These are phyloP conservation scores for Leucoraja ocellata DNA, from an alignment of 2,797 vertebrate species.

Conservation along the genomic window DNA sequence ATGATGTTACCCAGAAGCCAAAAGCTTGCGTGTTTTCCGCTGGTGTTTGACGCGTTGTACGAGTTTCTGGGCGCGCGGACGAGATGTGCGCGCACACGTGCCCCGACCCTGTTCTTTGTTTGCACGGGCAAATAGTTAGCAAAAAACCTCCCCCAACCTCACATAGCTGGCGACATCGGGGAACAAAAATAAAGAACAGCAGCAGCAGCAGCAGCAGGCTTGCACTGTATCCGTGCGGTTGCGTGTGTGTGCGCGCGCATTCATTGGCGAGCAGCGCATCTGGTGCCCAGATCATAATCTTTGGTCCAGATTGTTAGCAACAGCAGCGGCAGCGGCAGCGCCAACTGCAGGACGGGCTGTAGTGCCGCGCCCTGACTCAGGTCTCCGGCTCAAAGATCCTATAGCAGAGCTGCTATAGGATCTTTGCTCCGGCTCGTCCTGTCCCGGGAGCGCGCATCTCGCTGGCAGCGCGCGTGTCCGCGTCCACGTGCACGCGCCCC, in stretches of 20 bases:
- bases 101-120: slow-evolving; percentile 32
- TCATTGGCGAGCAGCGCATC: not conserved
- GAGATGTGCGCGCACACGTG: not conserved
- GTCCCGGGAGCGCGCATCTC: not conserved
- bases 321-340: no score
- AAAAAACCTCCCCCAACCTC: no score
- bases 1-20: slow-evolving; percentile 29
- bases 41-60: not conserved
- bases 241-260: not conserved
- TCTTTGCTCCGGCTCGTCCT: not conserved
- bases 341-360: no score
- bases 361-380: no score
- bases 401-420: no score
- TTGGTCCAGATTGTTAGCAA: not conserved
- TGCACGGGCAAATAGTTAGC: not conserved
- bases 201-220: no score
- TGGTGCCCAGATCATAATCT: not conserved
- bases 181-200: no score
- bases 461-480: not conserved
- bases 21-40: slow-evolving; percentile 43
- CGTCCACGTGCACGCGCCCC: no score
- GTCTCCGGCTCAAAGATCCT: not conserved
- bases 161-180: no score
- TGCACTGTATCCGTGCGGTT: not conserved
- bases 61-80: slow-evolving; percentile 42